Conservation (phyloP, 2,888 invertebrate genomes). For the Drosophila flavopinicola region DNA sequence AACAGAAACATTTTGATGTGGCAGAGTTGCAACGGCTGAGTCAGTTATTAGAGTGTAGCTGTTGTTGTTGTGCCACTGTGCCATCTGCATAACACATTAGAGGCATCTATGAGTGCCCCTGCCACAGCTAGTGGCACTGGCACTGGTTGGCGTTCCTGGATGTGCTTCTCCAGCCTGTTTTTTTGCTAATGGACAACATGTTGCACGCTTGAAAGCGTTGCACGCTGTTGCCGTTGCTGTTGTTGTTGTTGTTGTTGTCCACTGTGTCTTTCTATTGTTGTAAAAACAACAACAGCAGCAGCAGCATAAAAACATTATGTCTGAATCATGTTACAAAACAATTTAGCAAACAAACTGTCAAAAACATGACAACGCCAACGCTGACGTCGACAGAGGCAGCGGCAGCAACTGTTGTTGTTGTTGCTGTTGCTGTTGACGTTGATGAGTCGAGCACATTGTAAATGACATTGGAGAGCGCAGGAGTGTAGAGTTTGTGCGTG, state of each 20-base stretch:
- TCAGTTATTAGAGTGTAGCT: slow-evolving; percentile 11
- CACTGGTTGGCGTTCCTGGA: slow-evolving; percentile 4
- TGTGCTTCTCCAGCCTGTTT: slow-evolving; percentile 2
- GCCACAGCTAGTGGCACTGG: no score
- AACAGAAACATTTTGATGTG: background rate
- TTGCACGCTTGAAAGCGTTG: slow-evolving; percentile 58
- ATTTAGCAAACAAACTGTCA: slow-evolving; percentile 82
- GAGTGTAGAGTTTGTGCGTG: slow-evolving; percentile 13
- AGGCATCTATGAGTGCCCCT: slow-evolving; percentile 7
- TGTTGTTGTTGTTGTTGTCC: slow-evolving; percentile 50
- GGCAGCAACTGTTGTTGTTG: slow-evolving; percentile 19
- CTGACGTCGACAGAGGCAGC: slow-evolving; percentile 12
- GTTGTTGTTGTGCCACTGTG: background rate
- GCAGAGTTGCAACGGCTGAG: slow-evolving; percentile 4
- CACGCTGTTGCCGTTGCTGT: slow-evolving; percentile 47
- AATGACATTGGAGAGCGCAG: slow-evolving; percentile 64
- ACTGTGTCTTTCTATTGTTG: slow-evolving; percentile 56
- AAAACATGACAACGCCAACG: slow-evolving; percentile 76
- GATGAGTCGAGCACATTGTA: slow-evolving; percentile 74
- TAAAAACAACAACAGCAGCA: slow-evolving; percentile 23
- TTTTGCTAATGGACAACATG: slow-evolving; percentile 57
- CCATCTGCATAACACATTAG: slow-evolving; percentile 30
- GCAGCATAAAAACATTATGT: slow-evolving; percentile 66
- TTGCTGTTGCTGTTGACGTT: slow-evolving; percentile 59
- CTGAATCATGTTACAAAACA: slow-evolving; percentile 80